Conservation (phyloP, 53 echinoderm and acorn worm genomes). For the Temnopleurus reevesii region DNA sequence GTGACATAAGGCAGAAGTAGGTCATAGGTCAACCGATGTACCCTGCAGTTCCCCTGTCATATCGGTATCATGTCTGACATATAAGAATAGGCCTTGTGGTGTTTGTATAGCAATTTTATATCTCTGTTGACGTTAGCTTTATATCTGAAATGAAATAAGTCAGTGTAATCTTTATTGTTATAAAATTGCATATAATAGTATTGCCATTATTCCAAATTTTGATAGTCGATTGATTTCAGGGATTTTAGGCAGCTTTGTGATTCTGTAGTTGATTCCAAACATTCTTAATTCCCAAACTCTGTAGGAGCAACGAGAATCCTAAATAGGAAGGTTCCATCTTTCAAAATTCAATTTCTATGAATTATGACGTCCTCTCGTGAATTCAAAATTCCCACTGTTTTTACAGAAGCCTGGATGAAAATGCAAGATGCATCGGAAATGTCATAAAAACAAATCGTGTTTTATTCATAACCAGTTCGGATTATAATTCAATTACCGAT, state of each 20-base stretch:
- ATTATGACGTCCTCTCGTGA: neutral
- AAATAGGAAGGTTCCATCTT: no score
- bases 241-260: no score
- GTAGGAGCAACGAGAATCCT: neutral
- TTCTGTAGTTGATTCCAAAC: no score
- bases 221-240: no score
- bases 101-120: neutral
- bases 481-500: neutral
- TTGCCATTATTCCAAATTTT: no score
- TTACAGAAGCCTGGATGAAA: neutral
- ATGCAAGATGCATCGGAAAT: neutral
- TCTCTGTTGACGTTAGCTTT: no score
- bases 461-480: neutral
- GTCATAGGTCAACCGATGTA: neutral
- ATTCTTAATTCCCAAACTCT: no score
- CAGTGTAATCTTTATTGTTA: no score
- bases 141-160: no score
- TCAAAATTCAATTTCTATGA: constrained; percentile 13
- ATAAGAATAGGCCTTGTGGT: neutral
- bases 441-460: constrained; percentile 10
- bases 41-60: neutral
- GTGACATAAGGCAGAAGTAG: neutral
- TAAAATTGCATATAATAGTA: no score
- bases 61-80: neutral
- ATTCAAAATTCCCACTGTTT: neutral